A percentile compares a stretch with the other conserved stretches of the same genome.
Conservation (phyloP, 2,797 vertebrate species). For the Sorex maritimensis region DNA sequence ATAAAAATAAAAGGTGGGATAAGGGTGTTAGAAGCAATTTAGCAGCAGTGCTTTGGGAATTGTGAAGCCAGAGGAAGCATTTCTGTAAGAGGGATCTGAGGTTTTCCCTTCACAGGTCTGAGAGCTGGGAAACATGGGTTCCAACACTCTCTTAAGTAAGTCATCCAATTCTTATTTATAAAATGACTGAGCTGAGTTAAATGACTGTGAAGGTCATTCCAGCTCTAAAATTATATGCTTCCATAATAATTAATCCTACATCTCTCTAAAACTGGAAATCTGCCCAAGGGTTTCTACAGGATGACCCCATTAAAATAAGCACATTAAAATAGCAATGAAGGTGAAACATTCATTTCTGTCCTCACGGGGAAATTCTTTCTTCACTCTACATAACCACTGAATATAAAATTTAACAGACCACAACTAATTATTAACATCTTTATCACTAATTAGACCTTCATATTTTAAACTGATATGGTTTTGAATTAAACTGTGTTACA, state of each 20-base stretch:
- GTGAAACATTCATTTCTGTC: slow-evolving; percentile 79
- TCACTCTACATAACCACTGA: slow-evolving; percentile 69
- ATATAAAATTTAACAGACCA: slow-evolving; percentile 78
- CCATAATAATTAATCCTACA: slow-evolving; percentile 82
- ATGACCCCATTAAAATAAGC: slow-evolving; percentile 80
- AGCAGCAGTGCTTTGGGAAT: background rate
- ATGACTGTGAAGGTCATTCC: slow-evolving; percentile 61
- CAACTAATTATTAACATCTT: slow-evolving; percentile 87
- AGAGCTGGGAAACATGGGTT: background rate
- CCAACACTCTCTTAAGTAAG: background rate
- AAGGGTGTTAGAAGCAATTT: background rate
- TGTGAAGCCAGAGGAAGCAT: background rate
- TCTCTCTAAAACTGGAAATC: slow-evolving; percentile 77
- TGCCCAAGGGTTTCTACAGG: slow-evolving; percentile 75
- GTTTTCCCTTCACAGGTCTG: background rate
- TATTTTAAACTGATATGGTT: slow-evolving; percentile 73
- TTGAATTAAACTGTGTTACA: slow-evolving; percentile 73
- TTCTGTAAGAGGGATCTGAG: too few species aligned
- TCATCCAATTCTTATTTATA: slow-evolving; percentile 47
- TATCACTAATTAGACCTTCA: slow-evolving; percentile 78
- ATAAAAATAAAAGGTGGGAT: background rate
- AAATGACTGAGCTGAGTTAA: slow-evolving; percentile 74
- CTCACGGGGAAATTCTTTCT: slow-evolving; percentile 79
- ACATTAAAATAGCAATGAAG: slow-evolving; percentile 82
- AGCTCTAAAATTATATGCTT: slow-evolving; percentile 75